A percentile compares a stretch with the other conserved stretches of the same genome.
Evolutionary conservation across 2,888 invertebrate genomes (phyloP).

Genomic region (Cosmia pyralina): DNA sequence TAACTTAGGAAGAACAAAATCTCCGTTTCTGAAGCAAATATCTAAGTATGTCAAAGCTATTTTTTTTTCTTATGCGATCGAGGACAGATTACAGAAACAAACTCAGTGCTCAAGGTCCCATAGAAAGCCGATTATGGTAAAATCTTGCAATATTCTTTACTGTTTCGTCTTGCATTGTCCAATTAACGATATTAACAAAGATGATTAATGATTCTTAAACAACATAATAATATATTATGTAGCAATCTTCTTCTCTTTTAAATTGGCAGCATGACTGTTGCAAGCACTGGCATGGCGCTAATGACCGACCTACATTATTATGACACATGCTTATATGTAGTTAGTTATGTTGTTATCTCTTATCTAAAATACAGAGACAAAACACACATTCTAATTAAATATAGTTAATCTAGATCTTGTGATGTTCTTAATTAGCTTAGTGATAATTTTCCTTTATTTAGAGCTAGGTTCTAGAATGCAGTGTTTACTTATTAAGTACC

Average conservation of each 20-base stretch:
- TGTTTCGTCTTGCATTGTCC: background rate
- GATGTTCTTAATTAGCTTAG: conserved; percentile 58
- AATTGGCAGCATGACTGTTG: conserved; percentile 22
- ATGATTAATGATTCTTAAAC: conserved; percentile 42
- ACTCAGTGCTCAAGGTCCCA: too few relatives aligned
- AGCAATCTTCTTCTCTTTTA: conserved; percentile 20
- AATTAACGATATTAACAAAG: conserved; percentile 28
- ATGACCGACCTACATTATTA: conserved; percentile 42
- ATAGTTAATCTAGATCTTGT: conserved; percentile 61
- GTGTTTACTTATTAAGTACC: background rate
- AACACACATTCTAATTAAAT: conserved; percentile 54
- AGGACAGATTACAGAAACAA: too few relatives aligned
- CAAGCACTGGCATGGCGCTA: conserved; percentile 8
- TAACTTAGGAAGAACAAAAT: too few relatives aligned
- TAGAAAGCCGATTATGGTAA: too few relatives aligned
- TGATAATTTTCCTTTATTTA: conserved; percentile 50
- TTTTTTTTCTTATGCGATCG: too few relatives aligned
- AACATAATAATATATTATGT: conserved; percentile 4
- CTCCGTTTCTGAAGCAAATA: too few relatives aligned
- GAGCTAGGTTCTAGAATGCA: conserved; percentile 32
- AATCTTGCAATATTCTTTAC: background rate
- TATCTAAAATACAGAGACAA: conserved; percentile 42
- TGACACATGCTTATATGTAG: background rate
- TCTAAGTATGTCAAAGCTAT: too few relatives aligned
- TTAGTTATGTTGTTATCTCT: conserved; percentile 20